Conservation (phyloP, 1,140 invertebrate genomes). For the Sycophila sp. region DNA sequence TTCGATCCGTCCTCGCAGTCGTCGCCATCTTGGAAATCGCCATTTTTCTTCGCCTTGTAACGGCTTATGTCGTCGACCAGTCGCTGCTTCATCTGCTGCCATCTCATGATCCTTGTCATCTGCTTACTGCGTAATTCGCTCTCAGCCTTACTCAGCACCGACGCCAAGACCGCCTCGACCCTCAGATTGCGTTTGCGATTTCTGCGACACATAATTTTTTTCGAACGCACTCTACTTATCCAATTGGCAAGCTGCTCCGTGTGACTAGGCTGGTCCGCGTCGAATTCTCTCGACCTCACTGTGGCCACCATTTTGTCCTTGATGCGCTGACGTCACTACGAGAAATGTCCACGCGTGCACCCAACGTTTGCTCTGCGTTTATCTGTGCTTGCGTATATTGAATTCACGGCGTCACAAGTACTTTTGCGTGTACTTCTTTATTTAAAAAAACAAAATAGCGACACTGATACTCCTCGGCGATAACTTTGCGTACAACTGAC, state of each 20-base stretch:
- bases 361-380: neutral
- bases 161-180: constrained; percentile 62
- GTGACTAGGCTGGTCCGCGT: constrained; percentile 45
- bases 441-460: neutral
- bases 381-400: neutral
- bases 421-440: too few relatives aligned
- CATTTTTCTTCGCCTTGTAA: constrained; percentile 8
- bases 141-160: constrained; percentile 59
- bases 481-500: neutral
- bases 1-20: neutral
- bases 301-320: constrained; percentile 37
- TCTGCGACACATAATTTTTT: constrained; percentile 58
- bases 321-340: constrained; percentile 2
- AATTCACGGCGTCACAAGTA: too few relatives aligned
- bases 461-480: neutral
- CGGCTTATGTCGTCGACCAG: constrained; percentile 38
- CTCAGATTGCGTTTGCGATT: constrained; percentile 60
- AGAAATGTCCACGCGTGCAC: neutral
- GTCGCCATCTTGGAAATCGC: constrained; percentile 14
- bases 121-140: constrained; percentile 60
- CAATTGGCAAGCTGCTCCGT: constrained; percentile 59
- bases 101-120: constrained; percentile 55
- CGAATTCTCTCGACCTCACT: constrained; percentile 38
- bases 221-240: constrained; percentile 62
- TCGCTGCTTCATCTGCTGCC: constrained; percentile 57